A percentile compares a stretch with the other conserved stretches of the same genome.
phyloP scores from a whole-genome alignment of 2,888 invertebrate genomes.

The Caenorhabditis wallacei region DNA sequence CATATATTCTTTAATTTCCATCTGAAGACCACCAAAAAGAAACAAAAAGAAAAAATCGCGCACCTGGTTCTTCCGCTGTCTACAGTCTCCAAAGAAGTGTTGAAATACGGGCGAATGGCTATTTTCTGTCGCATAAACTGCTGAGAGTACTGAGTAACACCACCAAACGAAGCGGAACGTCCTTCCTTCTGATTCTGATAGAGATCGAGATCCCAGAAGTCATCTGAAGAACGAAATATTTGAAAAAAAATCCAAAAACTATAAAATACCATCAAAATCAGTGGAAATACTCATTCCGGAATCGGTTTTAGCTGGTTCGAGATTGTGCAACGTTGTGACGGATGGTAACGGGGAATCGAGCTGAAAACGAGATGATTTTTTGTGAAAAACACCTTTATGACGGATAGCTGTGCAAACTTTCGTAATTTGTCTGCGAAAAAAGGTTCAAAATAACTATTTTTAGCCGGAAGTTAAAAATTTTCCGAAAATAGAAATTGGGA shows the following conservation, averaged over 20 bases:
- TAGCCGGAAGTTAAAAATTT: not conserved
- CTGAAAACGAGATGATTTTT: slow-evolving; percentile 16
- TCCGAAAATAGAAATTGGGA: slow-evolving; percentile 2
- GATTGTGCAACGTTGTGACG: slow-evolving; percentile 13
- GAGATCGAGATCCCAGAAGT: slow-evolving; percentile 40
- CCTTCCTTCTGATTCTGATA: slow-evolving; percentile 44
- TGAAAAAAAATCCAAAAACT: not conserved
- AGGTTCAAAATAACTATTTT: slow-evolving; percentile 39
- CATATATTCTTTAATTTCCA: not conserved
- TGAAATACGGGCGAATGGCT: slow-evolving; percentile 29
- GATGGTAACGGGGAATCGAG: slow-evolving; percentile 48
- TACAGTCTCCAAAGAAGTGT: slow-evolving; percentile 51
- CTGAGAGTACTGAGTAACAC: slow-evolving; percentile 52
- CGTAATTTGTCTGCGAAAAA: not conserved
- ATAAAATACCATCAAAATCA: slow-evolving; percentile 40
- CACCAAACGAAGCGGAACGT: slow-evolving; percentile 57
- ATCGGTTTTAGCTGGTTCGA: slow-evolving; percentile 17
- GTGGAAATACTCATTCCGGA: slow-evolving; percentile 43
- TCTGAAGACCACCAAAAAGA: slow-evolving; percentile 9
- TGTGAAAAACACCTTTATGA: not conserved
- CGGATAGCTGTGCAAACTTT: slow-evolving; percentile 49
- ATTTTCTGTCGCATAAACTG: slow-evolving; percentile 36
- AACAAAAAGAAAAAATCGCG: not conserved
- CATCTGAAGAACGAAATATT: slow-evolving; percentile 20
- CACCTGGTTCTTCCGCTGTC: slow-evolving; percentile 56